A percentile compares a stretch with the other conserved stretches of the same genome.
Evolutionary conservation across 2,888 invertebrate species (phyloP).

Genomic region (Aphrophora alni): DNA sequence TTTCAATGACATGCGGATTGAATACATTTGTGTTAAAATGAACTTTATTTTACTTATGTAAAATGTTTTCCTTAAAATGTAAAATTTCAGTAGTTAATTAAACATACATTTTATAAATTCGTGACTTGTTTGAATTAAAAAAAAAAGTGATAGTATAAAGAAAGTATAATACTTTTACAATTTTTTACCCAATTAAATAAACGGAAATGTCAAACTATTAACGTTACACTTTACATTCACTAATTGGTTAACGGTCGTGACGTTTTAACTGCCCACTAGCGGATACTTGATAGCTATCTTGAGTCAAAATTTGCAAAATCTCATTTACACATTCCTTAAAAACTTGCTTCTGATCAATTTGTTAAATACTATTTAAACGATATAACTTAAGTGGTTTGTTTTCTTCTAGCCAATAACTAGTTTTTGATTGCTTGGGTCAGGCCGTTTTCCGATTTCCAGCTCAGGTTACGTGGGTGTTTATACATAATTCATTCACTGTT

Average conservation of each 20-base stretch:
- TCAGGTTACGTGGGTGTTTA: neutral
- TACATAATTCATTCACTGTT: neutral
- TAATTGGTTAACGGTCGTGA: neutral
- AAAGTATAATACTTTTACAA: too few relatives aligned
- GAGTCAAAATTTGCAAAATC: neutral
- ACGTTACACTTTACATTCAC: too few relatives aligned
- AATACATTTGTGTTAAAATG: too few relatives aligned
- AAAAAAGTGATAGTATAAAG: too few relatives aligned
- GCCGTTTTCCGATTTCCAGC: conserved; percentile 2
- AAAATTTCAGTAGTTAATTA: too few relatives aligned
- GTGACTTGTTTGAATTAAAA: too few relatives aligned
- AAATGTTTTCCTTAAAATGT: too few relatives aligned
- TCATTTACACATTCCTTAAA: neutral
- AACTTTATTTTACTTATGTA: too few relatives aligned
- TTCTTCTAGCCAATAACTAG: conserved; percentile 1
- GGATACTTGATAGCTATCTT: neutral
- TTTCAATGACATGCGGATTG: too few relatives aligned
- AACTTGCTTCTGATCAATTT: neutral
- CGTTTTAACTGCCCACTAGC: neutral
- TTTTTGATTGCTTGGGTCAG: neutral
- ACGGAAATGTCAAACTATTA: too few relatives aligned
- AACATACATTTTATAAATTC: too few relatives aligned
- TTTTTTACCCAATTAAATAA: too few relatives aligned
- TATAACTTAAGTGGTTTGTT: neutral
- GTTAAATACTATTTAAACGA: neutral